Conservation (phyloP, 2,113 vertebrate genomes). For the Nycticebus coucang region DNA sequence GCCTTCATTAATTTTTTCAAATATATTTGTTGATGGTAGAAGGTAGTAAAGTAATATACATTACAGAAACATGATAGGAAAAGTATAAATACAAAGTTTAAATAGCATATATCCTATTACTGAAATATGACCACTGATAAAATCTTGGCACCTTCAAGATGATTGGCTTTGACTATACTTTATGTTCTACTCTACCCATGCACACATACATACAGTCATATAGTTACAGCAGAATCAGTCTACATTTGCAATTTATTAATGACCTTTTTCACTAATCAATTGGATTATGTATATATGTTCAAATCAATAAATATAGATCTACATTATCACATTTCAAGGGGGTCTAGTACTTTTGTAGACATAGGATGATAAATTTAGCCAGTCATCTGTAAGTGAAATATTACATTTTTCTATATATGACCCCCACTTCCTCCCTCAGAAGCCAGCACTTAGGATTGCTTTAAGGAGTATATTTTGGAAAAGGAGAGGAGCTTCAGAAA, state of each 20-base stretch:
- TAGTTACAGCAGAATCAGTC: slow-evolving; percentile 9
- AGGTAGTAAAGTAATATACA: neutral
- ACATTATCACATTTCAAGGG: neutral
- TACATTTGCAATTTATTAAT: neutral
- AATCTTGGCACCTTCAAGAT: slow-evolving; percentile 17
- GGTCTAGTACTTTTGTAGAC: neutral
- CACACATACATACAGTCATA: neutral
- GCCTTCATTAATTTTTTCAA: neutral
- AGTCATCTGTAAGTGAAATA: neutral
- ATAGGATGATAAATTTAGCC: neutral
- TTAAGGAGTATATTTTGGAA: slow-evolving; percentile 36
- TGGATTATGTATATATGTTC: neutral
- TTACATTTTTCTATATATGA: neutral
- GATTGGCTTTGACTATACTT: neutral
- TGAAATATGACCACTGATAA: neutral
- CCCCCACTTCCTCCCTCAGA: no score
- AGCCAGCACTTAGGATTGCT: neutral
- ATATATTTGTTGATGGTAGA: neutral
- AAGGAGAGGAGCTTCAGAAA: slow-evolving; percentile 32
- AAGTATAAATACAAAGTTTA: slow-evolving; percentile 28
- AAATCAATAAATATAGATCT: slow-evolving; percentile 14
- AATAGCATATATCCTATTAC: neutral
- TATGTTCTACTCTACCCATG: neutral
- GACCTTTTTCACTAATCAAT: neutral
- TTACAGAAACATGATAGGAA: neutral